These are phyloP conservation scores for Conops quadrifasciatus DNA, from an alignment of 2,888 invertebrate species.

Conservation along the genomic window DNA sequence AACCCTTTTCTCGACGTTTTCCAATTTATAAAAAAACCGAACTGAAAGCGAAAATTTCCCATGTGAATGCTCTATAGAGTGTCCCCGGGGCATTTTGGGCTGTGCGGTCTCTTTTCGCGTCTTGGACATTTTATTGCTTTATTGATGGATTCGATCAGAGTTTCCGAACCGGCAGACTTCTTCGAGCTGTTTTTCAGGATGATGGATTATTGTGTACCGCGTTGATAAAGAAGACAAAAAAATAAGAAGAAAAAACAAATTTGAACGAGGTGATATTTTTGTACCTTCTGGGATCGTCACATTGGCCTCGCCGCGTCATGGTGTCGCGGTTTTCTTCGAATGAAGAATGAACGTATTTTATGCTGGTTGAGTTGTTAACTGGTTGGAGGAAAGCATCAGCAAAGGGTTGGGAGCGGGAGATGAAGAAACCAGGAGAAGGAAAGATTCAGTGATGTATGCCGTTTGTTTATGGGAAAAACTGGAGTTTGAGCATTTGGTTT, in stretches of 20 bases:
- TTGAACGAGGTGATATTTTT: slow-evolving; percentile 26
- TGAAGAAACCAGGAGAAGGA: no score
- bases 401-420: background rate
- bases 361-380: slow-evolving; percentile 33
- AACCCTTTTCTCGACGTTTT: slow-evolving; percentile 20
- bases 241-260: slow-evolving; percentile 19
- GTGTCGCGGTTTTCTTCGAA: slow-evolving; percentile 11
- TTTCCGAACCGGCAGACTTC: slow-evolving; percentile 24
- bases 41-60: slow-evolving; percentile 1
- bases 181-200: background rate
- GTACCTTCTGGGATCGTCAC: slow-evolving; percentile 6
- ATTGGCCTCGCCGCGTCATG: slow-evolving; percentile 7
- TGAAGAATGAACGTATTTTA: slow-evolving; percentile 22
- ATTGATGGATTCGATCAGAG: slow-evolving; percentile 45
- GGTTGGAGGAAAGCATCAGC: background rate
- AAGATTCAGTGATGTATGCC: background rate
- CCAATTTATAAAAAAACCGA: background rate
- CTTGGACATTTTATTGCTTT: slow-evolving; percentile 47
- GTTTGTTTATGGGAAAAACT: background rate
- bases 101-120: slow-evolving; percentile 27
- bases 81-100: slow-evolving; percentile 3
- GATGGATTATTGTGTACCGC: slow-evolving; percentile 22
- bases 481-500: background rate
- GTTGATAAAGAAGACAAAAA: background rate
- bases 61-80: background rate